Conservation (phyloP, 2,888 invertebrate species). For the Caenorhabditis becei region DNA sequence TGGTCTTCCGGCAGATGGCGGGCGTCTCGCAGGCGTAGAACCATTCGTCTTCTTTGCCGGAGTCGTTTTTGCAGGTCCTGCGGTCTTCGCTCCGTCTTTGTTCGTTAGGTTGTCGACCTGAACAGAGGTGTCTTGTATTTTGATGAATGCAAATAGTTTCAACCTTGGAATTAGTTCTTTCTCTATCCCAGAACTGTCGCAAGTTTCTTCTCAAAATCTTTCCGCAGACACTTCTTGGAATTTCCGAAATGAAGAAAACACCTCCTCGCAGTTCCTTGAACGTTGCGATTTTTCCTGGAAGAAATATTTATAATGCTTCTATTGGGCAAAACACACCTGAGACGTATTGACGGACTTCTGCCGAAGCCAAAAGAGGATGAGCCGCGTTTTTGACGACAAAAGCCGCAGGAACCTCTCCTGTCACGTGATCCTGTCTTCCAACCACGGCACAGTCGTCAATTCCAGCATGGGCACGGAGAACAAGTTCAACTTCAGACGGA, state of each 20-base stretch:
- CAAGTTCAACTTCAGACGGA: conserved; percentile 78
- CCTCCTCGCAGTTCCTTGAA: conserved; percentile 80
- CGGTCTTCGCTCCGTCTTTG: conserved; percentile 51
- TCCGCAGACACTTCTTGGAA: conserved; percentile 77
- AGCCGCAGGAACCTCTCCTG: conserved; percentile 79
- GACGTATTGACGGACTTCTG: conserved; percentile 78
- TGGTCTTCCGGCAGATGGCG: conserved; percentile 57
- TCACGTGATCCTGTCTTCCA: conserved; percentile 77
- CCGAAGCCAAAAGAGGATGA: conserved; percentile 73
- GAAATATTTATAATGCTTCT: no score
- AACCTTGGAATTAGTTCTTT: conserved; percentile 73
- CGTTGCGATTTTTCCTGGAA: conserved; percentile 77
- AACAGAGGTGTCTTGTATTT: no score
- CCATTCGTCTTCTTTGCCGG: conserved; percentile 64
- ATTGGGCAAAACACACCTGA: no score
- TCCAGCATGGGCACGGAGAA: conserved; percentile 76
- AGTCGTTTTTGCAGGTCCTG: conserved; percentile 46
- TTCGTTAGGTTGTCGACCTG: conserved; percentile 59
- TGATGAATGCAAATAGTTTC: not conserved
- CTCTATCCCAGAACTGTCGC: conserved; percentile 78
- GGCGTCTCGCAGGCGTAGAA: conserved; percentile 48
- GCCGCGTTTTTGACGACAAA: conserved; percentile 75
- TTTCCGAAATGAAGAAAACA: conserved; percentile 80
- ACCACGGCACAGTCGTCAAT: conserved; percentile 80
- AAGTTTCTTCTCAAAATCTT: conserved; percentile 75